Evolutionary conservation across 2,797 vertebrate species (phyloP).

Genomic region (Enteromius treurensis): DNA sequence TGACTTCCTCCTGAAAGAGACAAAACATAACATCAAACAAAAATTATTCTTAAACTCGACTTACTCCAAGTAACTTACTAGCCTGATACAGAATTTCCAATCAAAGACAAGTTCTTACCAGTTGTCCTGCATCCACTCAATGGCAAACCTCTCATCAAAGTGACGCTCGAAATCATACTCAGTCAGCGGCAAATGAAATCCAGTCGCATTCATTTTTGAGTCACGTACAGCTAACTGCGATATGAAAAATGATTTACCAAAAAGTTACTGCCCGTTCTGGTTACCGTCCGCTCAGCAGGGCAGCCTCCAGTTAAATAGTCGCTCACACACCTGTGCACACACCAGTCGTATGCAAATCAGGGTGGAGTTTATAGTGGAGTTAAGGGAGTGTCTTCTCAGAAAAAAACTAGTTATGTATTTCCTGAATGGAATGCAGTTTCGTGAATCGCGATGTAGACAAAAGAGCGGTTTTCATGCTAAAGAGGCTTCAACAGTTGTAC

Average conservation of each 20-base stretch:
- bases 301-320: not conserved
- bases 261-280: not conserved
- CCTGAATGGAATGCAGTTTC: constrained; percentile 12
- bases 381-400: not conserved
- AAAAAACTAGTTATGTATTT: not conserved
- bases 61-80: not conserved
- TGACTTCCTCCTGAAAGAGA: constrained; percentile 74
- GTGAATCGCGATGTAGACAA: not conserved
- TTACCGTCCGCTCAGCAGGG: not conserved
- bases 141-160: constrained; percentile 70
- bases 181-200: constrained; percentile 52
- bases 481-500: not conserved
- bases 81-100: not conserved
- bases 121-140: constrained; percentile 83
- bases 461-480: not conserved
- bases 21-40: constrained; percentile 19
- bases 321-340: constrained; percentile 28
- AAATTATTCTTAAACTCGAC: not conserved
- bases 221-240: not conserved
- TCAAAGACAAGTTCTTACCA: constrained; percentile 73
- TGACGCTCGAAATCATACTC: constrained; percentile 79
- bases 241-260: not conserved
- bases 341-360: constrained; percentile 36
- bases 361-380: constrained; percentile 24
- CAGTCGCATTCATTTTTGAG: constrained; percentile 70